Conservation (phyloP, 37 sponge, comb jelly and placozoan genomes). For the Mnemiopsis leidyi region DNA sequence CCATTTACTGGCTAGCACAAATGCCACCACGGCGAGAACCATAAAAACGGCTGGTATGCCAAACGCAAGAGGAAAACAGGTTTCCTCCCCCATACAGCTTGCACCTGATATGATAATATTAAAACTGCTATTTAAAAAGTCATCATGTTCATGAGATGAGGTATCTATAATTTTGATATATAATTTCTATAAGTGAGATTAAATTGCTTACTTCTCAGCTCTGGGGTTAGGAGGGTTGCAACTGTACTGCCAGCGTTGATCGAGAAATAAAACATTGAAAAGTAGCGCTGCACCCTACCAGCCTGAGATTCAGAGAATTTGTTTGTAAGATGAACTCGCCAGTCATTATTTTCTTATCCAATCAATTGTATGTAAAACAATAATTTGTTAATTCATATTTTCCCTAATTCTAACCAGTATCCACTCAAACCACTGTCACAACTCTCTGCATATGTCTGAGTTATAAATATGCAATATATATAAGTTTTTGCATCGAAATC, state of each 20-base stretch:
- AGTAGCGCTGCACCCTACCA: conserved; percentile 71
- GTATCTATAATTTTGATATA: background rate
- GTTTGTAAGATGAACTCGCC: no score
- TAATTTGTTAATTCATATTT: no score
- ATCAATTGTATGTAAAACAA: no score
- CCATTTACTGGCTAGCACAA: conserved; percentile 66
- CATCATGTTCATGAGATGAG: background rate
- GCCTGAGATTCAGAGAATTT: background rate
- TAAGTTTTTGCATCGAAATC: no score
- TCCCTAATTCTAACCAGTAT: no score
- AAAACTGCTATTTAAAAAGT: background rate
- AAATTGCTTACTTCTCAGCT: conserved; percentile 77
- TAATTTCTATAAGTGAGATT: background rate
- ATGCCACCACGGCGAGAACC: conserved; percentile 77
- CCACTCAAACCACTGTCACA: no score
- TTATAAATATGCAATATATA: no score
- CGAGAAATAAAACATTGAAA: conserved; percentile 96
- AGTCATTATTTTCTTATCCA: no score
- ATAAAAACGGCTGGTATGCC: conserved; percentile 92
- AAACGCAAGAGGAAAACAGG: conserved; percentile 89
- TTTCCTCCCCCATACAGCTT: conserved; percentile 15
- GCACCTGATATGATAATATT: background rate
- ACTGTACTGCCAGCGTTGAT: conserved; percentile 96
- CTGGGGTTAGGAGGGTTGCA: conserved; percentile 91
- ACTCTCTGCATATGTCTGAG: no score